phyloP scores from a whole-genome alignment of 92 coral and sea anemone species.

The Palythoa heliodiscus region DNA sequence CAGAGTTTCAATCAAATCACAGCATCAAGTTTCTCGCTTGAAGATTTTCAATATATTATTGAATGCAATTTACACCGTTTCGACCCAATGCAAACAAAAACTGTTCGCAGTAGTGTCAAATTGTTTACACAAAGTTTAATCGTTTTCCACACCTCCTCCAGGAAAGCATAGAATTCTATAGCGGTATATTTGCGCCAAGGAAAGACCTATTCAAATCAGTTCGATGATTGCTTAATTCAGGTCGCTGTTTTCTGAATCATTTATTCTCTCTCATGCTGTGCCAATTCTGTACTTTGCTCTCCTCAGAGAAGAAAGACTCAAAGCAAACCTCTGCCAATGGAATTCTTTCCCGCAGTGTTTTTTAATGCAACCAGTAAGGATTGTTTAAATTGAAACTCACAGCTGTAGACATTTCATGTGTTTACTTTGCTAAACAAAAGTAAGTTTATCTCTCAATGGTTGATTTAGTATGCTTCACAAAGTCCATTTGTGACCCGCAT shows the following conservation, averaged over 20 bases:
- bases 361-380: constrained; percentile 32
- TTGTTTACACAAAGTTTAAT: constrained; percentile 46
- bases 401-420: constrained; percentile 30
- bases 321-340: constrained; percentile 34
- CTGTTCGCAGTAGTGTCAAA: constrained; percentile 34
- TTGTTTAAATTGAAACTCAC: constrained; percentile 45
- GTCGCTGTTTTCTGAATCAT: constrained; percentile 2
- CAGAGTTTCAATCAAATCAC: constrained; percentile 1
- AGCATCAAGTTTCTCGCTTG: constrained; percentile 20
- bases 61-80: constrained; percentile 40
- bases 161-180: constrained; percentile 3
- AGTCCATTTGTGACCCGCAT: constrained; percentile 27
- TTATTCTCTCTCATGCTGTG: constrained; percentile 27
- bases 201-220: constrained; percentile 17
- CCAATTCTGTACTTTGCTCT: constrained; percentile 32
- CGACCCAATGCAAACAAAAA: constrained; percentile 29
- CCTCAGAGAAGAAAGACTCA: constrained; percentile 17
- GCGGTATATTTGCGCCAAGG: constrained; percentile 5
- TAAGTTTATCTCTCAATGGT: constrained; percentile 36
- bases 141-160: constrained; percentile 50
- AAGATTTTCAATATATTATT: constrained; percentile 22
- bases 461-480: constrained; percentile 33
- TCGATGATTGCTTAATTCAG: neutral
- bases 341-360: constrained; percentile 44
- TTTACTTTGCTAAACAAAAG: constrained; percentile 48